Evolutionary conservation across 2,113 vertebrate species (phyloP).

Genomic region (Tichodroma muraria): DNA sequence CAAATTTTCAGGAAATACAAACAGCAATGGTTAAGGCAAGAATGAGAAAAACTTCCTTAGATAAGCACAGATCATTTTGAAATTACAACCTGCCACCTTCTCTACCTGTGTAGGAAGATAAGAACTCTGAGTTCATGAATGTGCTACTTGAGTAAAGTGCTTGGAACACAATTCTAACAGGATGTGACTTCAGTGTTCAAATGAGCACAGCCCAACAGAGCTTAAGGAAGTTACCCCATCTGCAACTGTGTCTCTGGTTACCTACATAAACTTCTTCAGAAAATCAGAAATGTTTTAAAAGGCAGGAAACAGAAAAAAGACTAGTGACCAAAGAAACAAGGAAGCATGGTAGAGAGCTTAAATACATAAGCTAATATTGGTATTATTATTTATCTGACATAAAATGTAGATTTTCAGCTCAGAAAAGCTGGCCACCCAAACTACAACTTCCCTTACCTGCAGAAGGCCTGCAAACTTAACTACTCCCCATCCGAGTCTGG

Average conservation of each 20-base stretch:
- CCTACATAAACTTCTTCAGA: background rate
- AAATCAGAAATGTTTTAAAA: background rate
- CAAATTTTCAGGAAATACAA: background rate
- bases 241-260: background rate
- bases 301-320: background rate
- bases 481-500: conserved; percentile 95
- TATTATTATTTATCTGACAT: background rate
- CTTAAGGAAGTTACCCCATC: background rate
- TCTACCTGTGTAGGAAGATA: background rate
- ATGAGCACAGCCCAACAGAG: background rate
- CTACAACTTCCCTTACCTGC: conserved; percentile 71
- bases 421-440: background rate
- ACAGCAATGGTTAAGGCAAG: background rate
- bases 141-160: background rate
- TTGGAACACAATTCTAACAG: background rate
- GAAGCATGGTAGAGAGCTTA: background rate
- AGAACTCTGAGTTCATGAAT: background rate
- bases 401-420: background rate
- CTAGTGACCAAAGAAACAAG: background rate
- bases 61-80: background rate
- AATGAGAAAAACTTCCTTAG: background rate
- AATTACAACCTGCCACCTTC: background rate
- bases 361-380: background rate
- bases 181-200: background rate
- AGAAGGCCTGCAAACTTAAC: conserved; percentile 96